Evolutionary conservation across 2,797 vertebrate genomes (phyloP).

Genomic region (Syndactyla subalaris): DNA sequence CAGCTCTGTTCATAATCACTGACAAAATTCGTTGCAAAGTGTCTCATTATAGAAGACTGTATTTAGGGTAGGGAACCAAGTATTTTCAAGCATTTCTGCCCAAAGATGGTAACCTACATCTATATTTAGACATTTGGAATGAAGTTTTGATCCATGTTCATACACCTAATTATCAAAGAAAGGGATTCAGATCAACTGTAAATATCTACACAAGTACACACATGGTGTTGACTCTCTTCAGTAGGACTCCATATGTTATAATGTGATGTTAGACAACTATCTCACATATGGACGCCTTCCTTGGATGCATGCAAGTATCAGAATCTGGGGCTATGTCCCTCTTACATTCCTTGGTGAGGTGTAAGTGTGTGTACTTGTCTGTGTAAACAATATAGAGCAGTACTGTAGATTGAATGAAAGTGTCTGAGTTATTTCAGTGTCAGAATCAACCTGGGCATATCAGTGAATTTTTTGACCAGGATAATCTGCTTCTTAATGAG

Average conservation of each 20-base stretch:
- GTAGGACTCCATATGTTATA: neutral
- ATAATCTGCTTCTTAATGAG: neutral
- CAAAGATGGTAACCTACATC: neutral
- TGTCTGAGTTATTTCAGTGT: neutral
- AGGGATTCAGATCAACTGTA: neutral
- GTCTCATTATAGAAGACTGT: neutral
- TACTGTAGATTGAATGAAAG: accelerated
- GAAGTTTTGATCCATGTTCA: neutral
- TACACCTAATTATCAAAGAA: neutral
- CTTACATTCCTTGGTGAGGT: neutral
- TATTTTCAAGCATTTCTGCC: neutral
- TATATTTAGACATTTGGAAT: neutral
- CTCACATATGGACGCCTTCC: neutral
- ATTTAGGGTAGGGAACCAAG: neutral
- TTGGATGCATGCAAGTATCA: neutral
- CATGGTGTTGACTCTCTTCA: neutral
- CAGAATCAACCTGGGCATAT: neutral
- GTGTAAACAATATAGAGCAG: neutral
- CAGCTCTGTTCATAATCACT: neutral
- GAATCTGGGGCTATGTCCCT: neutral
- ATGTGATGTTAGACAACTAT: neutral
- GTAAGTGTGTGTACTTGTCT: neutral
- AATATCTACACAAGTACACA: neutral
- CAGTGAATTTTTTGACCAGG: neutral
- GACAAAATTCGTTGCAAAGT: neutral